phyloP scores from a whole-genome alignment of 2,888 invertebrate genomes.

The Ectemnius lituratus region DNA sequence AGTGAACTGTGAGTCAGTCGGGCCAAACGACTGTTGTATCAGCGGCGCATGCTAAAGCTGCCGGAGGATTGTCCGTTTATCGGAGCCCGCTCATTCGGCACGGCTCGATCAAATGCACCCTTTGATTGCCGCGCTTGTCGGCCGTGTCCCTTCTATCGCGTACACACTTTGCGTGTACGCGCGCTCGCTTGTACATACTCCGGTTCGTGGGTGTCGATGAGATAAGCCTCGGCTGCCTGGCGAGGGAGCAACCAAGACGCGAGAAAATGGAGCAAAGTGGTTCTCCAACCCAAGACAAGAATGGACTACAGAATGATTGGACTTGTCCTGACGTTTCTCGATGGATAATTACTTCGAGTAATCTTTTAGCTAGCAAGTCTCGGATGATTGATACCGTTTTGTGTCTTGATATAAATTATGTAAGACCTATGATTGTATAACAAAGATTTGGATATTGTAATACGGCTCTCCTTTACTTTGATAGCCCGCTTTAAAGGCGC shows the following conservation, averaged over 20 bases:
- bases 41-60: no score
- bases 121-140: conserved; percentile 18
- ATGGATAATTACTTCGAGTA: conserved; percentile 36
- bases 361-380: not conserved
- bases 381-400: not conserved
- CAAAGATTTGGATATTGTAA: no score
- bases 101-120: conserved; percentile 19
- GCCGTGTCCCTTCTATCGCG: conserved; percentile 27
- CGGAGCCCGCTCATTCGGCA: conserved; percentile 9
- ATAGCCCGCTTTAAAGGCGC: not conserved
- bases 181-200: conserved; percentile 32
- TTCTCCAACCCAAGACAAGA: conserved; percentile 35
- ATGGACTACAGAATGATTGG: conserved; percentile 42
- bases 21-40: no score
- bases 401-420: not conserved
- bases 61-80: no score
- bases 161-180: conserved; percentile 39
- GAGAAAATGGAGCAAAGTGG: conserved; percentile 50
- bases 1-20: no score
- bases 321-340: conserved; percentile 22
- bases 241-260: conserved; percentile 27
- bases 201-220: conserved; percentile 56
- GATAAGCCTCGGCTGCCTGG: conserved; percentile 39
- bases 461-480: not conserved
- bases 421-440: no score